Percentiles rank a stretch among this genome's conserved stretches.
Conservation (phyloP, 2,888 invertebrate species). For the Tetanocera ferruginea region DNA sequence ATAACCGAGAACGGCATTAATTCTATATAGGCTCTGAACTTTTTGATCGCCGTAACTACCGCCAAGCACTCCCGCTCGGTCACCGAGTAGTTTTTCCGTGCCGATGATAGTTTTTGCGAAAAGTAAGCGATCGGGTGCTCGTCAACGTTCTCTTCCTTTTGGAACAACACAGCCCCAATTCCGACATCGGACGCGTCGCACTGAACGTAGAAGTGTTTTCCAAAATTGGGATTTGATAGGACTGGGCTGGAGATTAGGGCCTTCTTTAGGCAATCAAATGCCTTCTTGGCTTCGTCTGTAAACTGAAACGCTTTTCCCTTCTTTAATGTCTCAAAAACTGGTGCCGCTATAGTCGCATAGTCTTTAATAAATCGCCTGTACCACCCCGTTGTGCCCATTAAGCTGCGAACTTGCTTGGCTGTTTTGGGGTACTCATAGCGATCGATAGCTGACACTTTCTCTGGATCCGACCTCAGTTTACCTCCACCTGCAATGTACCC, state of each 20-base stretch:
- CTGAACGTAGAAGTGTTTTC: constrained; percentile 1
- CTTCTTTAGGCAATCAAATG: background rate
- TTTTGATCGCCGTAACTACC: constrained; percentile 26
- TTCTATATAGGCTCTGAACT: constrained; percentile 44
- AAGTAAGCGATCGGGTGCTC: constrained; percentile 36
- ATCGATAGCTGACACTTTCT: background rate
- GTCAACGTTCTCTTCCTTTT: constrained; percentile 16
- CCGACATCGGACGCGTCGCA: constrained; percentile 28
- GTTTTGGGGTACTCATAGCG: background rate
- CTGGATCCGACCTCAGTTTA: background rate
- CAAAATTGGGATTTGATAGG: background rate
- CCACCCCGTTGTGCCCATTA: background rate
- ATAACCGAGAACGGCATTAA: constrained; percentile 34
- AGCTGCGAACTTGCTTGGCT: background rate
- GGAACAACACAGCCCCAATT: too few species aligned
- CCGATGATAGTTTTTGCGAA: constrained; percentile 23
- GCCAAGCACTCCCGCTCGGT: too few species aligned
- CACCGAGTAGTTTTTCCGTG: too few species aligned
- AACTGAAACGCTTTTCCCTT: background rate
- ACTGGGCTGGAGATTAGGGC: background rate
- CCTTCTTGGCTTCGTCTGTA: background rate
- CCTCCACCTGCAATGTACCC: background rate
- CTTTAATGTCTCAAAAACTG: background rate
- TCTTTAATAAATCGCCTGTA: constrained; percentile 18
- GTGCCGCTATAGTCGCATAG: constrained; percentile 17